These are phyloP conservation scores for Acrobasis repandana DNA, from an alignment of 2,888 invertebrate genomes.

Conservation along the genomic window DNA sequence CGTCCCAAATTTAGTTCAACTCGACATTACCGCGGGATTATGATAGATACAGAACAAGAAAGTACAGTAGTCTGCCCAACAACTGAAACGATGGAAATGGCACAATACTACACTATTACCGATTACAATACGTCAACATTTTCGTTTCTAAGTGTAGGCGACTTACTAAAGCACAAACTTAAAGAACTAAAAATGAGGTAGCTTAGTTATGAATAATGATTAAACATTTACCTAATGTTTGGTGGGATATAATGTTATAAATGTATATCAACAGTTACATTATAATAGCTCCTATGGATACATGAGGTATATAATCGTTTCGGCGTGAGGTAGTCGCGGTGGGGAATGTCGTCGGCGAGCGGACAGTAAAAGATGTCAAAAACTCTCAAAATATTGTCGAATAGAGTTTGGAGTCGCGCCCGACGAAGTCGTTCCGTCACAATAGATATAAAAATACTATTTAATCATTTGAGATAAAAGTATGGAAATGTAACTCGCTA, in stretches of 20 bases:
- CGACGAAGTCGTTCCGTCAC: constrained; percentile 6
- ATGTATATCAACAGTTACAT: constrained; percentile 67
- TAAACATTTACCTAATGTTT: constrained; percentile 67
- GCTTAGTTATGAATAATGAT: constrained; percentile 73
- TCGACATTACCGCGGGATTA: not conserved
- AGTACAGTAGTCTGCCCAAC: constrained; percentile 3
- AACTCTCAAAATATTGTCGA: not conserved
- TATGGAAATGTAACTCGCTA: not conserved
- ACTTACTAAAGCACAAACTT: constrained; percentile 45
- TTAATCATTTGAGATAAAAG: not conserved
- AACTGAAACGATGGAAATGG: constrained; percentile 20
- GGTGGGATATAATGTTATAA: constrained; percentile 76
- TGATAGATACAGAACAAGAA: not conserved
- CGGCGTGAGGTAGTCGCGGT: constrained; percentile 65
- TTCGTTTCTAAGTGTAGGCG: constrained; percentile 31
- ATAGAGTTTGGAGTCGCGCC: not conserved
- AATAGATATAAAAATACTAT: constrained; percentile 22
- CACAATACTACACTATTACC: constrained; percentile 21
- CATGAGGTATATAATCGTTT: constrained; percentile 75
- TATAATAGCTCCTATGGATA: constrained; percentile 73
- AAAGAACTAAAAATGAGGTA: constrained; percentile 73
- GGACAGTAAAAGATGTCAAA: not conserved
- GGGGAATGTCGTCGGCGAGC: not conserved
- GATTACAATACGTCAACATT: constrained; percentile 6
- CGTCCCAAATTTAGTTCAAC: not conserved